These are phyloP conservation scores for Capricornis sumatraensis DNA, from an alignment of 2,113 vertebrate genomes.

Conservation along the genomic window DNA sequence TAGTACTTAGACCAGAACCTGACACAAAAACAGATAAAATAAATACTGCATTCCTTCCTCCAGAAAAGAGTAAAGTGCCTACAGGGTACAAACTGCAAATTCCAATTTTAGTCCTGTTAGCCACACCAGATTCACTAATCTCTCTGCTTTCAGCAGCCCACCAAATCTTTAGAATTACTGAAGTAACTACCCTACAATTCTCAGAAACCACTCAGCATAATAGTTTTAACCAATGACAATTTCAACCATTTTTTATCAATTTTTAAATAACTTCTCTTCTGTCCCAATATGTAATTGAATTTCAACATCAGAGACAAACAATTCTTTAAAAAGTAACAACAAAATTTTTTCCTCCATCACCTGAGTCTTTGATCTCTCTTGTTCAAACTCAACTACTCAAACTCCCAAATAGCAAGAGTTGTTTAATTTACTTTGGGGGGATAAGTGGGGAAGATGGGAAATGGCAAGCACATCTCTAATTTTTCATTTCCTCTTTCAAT, in stretches of 20 bases:
- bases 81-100: background rate
- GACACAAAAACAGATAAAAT: background rate
- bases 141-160: background rate
- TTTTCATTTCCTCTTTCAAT: slow-evolving; percentile 38
- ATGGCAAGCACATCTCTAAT: background rate
- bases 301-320: background rate
- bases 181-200: background rate
- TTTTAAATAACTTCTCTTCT: slow-evolving; percentile 5
- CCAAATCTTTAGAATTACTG: background rate
- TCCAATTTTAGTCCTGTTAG: background rate
- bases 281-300: background rate
- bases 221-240: background rate
- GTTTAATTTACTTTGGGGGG: background rate
- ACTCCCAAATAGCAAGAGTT: background rate
- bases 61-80: background rate
- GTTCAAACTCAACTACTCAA: background rate
- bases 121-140: background rate
- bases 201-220: background rate
- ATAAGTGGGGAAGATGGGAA: background rate
- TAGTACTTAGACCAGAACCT: background rate
- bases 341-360: background rate
- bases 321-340: background rate
- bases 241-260: background rate
- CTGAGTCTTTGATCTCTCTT: background rate
- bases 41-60: background rate